Evolutionary conservation across 2,797 vertebrate genomes (phyloP).

Genomic region (Helicolenus hilgendorfi): DNA sequence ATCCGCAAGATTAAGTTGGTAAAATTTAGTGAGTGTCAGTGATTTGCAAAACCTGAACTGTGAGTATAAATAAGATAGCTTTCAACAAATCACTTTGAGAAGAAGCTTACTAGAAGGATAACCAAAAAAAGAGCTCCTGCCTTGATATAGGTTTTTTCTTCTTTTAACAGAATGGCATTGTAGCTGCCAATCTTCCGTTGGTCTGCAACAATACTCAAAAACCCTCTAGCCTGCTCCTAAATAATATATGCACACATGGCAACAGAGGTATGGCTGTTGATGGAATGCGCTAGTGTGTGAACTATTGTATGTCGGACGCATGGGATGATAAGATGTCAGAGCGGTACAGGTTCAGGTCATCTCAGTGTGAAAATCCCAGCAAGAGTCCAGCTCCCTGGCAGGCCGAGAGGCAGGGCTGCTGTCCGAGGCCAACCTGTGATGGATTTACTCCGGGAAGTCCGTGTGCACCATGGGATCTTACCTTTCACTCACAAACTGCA

Average conservation of each 20-base stretch:
- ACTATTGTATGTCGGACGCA: conserved; percentile 19
- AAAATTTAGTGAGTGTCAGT: background rate
- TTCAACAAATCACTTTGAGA: background rate
- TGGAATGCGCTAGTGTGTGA: conserved; percentile 28
- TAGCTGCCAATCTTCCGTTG: conserved; percentile 30
- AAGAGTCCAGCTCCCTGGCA: conserved; percentile 34
- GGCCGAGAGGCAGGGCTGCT: conserved; percentile 25
- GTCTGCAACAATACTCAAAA: conserved; percentile 39
- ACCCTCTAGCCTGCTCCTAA: conserved; percentile 36
- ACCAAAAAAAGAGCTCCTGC: conserved; percentile 18
- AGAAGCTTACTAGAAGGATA: background rate
- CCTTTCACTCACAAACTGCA: conserved; percentile 26
- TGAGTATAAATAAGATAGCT: background rate
- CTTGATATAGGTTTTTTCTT: background rate
- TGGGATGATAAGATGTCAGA: conserved; percentile 64
- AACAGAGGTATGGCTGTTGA: conserved; percentile 38
- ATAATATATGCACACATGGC: conserved; percentile 64
- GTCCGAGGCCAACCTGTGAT: conserved; percentile 46
- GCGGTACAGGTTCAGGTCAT: conserved; percentile 53
- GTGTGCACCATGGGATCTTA: conserved; percentile 26
- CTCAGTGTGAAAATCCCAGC: conserved; percentile 53
- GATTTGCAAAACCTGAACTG: background rate
- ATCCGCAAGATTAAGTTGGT: background rate
- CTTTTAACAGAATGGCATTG: background rate
- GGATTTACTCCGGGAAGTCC: conserved; percentile 48